Evolutionary conservation across 1,140 invertebrate genomes (phyloP), one percentile per base, ranked within the genome.

Genomic region (Drosophila eugracilis): DNA sequence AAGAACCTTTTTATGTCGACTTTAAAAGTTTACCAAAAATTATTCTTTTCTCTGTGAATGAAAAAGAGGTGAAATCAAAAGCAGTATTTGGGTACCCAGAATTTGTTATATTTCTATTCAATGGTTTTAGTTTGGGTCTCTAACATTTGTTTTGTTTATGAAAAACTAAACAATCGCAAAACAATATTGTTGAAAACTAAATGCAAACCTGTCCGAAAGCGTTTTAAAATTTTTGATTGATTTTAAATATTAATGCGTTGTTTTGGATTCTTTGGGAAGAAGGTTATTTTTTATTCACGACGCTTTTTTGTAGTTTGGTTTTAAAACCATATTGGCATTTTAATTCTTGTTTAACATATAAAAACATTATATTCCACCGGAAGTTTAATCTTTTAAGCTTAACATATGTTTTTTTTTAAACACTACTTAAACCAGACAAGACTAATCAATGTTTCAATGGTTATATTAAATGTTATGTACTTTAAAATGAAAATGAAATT

Each of bases 351-450:
- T 21, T 3, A 42, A 42, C 21, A 1, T 22, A 21, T 19, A 12
- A 12, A 19, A 41, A 41, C 17, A 42, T 12, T 4, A n/a, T 14
- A 7, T 10, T n/a, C 5, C 1, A 22, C 41, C 19, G 21, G 19
- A 44, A 44, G 14, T n/a, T 22, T 24, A 44, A 44, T 44, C 41
- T 14, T 7, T 24, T 44, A 44, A 44, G 5, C 41, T 24, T 5
- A 6, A n/a, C 12, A 44, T 44, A 10, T 24, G 41, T 14, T n/a
- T 44, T 24, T 19, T 14, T n/a, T 44, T 24, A 3, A 44, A 4
- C 12, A 7, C 21, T 4, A 24, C 24, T 44, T 14, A 22, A 24
- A 22, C 22, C 19, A 6, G 10, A n/a, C n/a, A 5, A 0, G 14
- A 15, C 15, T 15, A 36, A 9, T 12, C 10, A 12, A 30, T 12